Conservation (phyloP, 2,797 vertebrate species). For the Agapornis canus region DNA sequence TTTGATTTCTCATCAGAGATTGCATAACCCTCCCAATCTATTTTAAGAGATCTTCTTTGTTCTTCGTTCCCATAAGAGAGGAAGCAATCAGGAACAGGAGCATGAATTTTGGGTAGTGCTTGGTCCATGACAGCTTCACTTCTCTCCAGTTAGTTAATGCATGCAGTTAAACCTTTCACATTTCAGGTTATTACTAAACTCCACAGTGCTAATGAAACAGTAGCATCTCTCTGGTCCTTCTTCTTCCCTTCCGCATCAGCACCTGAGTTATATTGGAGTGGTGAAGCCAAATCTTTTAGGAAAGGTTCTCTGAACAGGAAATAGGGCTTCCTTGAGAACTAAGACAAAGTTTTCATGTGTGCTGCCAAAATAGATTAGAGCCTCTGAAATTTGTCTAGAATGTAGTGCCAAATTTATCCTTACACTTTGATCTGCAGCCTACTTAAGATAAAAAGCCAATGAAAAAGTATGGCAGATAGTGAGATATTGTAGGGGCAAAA, state of each 20-base stretch:
- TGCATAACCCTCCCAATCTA: background rate
- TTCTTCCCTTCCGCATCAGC: background rate
- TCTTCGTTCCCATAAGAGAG: accelerated
- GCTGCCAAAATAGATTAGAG: background rate
- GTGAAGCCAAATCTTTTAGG: background rate
- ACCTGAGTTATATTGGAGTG: background rate
- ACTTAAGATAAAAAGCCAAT: background rate
- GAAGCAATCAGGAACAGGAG: background rate
- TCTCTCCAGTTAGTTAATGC: background rate
- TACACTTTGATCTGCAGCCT: background rate
- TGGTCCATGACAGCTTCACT: accelerated
- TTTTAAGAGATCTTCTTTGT: background rate
- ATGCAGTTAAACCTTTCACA: background rate
- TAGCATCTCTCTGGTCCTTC: accelerated
- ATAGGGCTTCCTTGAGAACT: background rate
- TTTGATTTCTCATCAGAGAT: background rate
- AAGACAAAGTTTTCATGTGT: background rate
- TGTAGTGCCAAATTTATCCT: background rate
- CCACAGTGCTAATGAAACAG: background rate
- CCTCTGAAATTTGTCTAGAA: background rate
- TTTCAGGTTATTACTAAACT: background rate
- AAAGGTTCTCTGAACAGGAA: background rate
- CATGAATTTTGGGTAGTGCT: accelerated
- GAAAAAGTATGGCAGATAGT: background rate
- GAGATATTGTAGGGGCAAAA: background rate